These are phyloP conservation scores for Microdon myrmicae DNA, from an alignment of 2,888 invertebrate species.

Conservation along the genomic window DNA sequence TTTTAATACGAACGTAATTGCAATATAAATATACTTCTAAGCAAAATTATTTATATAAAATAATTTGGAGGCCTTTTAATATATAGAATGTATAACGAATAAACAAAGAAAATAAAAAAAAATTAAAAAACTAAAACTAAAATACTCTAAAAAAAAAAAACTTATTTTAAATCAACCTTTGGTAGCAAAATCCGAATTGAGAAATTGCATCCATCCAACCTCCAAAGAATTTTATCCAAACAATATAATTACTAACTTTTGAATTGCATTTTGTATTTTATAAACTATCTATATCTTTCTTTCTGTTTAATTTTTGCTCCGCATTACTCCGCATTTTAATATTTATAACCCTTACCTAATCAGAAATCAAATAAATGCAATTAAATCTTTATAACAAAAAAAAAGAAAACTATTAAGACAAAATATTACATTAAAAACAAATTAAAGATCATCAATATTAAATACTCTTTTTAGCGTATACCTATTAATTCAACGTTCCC, in stretches of 20 bases:
- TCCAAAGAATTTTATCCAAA: slow-evolving; percentile 26
- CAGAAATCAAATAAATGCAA: not conserved
- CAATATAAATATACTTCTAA: slow-evolving; percentile 9
- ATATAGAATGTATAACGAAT: slow-evolving; percentile 8
- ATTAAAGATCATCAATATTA: not conserved
- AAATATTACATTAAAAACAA: slow-evolving; percentile 4
- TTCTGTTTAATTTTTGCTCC: slow-evolving; percentile 14
- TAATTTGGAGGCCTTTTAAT: slow-evolving; percentile 45
- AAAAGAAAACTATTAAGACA: not conserved
- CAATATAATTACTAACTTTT: not conserved
- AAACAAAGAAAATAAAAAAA: slow-evolving; percentile 6
- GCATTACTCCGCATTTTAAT: not conserved
- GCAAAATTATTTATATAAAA: slow-evolving; percentile 40
- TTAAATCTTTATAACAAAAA: not conserved
- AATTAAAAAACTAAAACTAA: too few species aligned
- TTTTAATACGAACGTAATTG: slow-evolving; percentile 33
- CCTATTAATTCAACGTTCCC: slow-evolving; percentile 9
- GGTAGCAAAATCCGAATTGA: too few species aligned
- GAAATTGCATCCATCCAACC: slow-evolving; percentile 31
- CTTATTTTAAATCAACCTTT: slow-evolving; percentile 8
- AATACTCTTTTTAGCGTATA: not conserved
- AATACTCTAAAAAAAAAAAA: slow-evolving; percentile 10
- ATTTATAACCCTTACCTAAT: too few species aligned
- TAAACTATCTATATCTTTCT: slow-evolving; percentile 7
- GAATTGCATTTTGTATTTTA: slow-evolving; percentile 27